Evolutionary conservation across 2,113 vertebrate species (phyloP).

Genomic region (Heteronetta atricapilla): DNA sequence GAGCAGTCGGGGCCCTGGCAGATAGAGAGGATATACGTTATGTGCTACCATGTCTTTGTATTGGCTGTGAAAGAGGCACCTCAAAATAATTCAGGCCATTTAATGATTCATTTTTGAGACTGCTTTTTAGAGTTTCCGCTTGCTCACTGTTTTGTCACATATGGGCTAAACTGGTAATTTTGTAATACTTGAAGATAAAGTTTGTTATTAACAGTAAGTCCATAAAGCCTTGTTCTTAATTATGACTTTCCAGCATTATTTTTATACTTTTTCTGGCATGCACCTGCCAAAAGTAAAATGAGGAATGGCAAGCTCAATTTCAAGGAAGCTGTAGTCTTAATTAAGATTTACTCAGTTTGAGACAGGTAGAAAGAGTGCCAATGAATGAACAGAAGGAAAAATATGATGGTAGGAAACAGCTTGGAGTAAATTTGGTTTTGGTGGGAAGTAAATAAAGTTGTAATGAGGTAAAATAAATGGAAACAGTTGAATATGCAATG

Average conservation of each 20-base stretch:
- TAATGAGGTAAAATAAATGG: background rate
- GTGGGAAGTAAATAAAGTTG: rapidly evolving
- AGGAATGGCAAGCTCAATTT: background rate
- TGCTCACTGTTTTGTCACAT: background rate
- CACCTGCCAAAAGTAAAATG: background rate
- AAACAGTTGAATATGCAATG: background rate
- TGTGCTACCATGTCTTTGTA: background rate
- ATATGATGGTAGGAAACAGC: background rate
- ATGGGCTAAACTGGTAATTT: background rate
- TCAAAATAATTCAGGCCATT: background rate
- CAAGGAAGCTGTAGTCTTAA: background rate
- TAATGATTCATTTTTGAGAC: background rate
- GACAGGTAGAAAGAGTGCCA: background rate
- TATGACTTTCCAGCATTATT: background rate
- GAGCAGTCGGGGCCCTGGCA: background rate
- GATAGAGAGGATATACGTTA: background rate
- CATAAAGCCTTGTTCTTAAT: background rate
- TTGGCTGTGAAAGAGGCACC: background rate
- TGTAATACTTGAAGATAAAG: background rate
- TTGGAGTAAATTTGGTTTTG: background rate
- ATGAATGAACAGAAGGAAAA: background rate
- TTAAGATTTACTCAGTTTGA: background rate
- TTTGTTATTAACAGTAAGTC: background rate
- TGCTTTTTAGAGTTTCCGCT: background rate
- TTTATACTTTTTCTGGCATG: background rate